Evolutionary conservation across 2,797 vertebrate genomes (phyloP).

Genomic region (Trachurus trachurus): DNA sequence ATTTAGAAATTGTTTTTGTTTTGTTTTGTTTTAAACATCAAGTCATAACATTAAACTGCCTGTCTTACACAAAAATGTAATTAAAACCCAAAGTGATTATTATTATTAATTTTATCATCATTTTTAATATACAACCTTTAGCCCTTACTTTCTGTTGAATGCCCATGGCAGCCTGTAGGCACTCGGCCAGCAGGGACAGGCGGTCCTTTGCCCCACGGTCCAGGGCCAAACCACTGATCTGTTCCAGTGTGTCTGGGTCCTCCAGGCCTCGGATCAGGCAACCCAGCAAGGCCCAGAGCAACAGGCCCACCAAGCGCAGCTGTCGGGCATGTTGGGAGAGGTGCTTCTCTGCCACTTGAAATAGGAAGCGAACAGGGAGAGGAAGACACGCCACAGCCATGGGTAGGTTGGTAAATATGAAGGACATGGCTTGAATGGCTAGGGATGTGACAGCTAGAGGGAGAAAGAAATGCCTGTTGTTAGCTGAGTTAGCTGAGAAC

Average conservation of each 20-base stretch:
- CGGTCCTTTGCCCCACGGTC: conserved; percentile 90
- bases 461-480: conserved; percentile 25
- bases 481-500: conserved; percentile 10
- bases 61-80: not conserved
- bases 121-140: not conserved
- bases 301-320: conserved; percentile 90
- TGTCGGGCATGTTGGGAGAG: conserved; percentile 90
- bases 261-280: conserved; percentile 92
- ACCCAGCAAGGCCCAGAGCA: conserved; percentile 91
- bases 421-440: conserved; percentile 91
- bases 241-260: conserved; percentile 89
- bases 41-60: not conserved
- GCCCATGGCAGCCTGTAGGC: conserved; percentile 90
- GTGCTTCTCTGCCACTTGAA: conserved; percentile 92
- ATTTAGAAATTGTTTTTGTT: too few species aligned
- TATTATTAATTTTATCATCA: conserved; percentile 2
- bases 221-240: conserved; percentile 87
- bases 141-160: conserved; percentile 83
- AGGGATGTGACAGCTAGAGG: conserved; percentile 86
- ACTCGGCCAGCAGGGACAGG: conserved; percentile 89
- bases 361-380: conserved; percentile 93
- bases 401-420: conserved; percentile 95
- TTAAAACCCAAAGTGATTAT: not conserved
- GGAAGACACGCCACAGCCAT: conserved; percentile 92
- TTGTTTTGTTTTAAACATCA: too few species aligned